Base-by-base conservation (phyloP, 2,797 vertebrate species). In the Sebastes glaucus region DNA sequence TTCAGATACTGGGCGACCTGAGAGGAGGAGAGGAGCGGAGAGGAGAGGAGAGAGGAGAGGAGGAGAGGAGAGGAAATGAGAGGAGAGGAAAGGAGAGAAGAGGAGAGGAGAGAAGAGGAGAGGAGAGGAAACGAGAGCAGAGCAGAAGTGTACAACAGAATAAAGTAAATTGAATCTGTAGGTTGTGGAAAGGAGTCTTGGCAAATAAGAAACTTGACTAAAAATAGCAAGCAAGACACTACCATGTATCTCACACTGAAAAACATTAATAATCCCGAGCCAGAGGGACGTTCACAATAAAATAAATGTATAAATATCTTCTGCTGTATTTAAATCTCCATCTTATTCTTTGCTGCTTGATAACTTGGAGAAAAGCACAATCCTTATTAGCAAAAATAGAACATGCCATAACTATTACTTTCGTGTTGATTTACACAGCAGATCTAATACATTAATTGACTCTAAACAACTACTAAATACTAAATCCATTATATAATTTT, bases 1-100 rank as follows among this genome's bases (percentile, higher is more conserved):
- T 96, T 97, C 78, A 99, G 94, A 72, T 99, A 99, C 82, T 97
- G 97, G 69, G 98, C 98, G 49, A 99, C 98, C 98, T 99, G 84
- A 62, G 13, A 59, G 28, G 38, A 74, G 52, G 55, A 71, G 1
- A 52, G 9, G 16, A 72, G 32, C 33, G 2, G 7, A 14, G 63
- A 66, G 18, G 14, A 27, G 23, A 14, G 33, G 30, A 55, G 82
- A 57, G 18, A 35, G 46, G 35, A 55, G 53, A 6, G 1, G 30
- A 30, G 30, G 7, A 32, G 2, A 33, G 8, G 32, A 33, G 9
- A 33, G 8, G 32, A 33, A 8, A 32, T 2, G 0, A 32, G 4
- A 11, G 10, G 9, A 33, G 32, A 33, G 32, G 32, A 32, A 3
- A 33, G 33, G 32, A 33, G 2, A 30, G 0, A 6, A 28, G 0